Evolutionary conservation across 2,888 invertebrate genomes (phyloP).

Genomic region (Melanostoma scalare): DNA sequence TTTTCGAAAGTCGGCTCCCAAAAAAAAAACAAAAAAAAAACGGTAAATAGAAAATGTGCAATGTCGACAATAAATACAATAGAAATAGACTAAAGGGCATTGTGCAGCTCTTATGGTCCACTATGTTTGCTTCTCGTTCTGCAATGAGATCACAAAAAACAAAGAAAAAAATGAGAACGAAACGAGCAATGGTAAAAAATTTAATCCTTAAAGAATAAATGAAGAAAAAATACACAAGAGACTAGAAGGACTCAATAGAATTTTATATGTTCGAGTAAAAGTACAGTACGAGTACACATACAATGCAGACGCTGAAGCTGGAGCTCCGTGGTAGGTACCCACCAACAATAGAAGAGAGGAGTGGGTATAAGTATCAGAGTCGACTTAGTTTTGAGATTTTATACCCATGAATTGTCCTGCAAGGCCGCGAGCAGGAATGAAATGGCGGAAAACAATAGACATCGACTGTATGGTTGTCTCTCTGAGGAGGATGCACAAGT

Average conservation of each 20-base stretch:
- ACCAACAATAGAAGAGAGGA: too few species aligned
- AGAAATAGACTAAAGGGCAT: constrained; percentile 27
- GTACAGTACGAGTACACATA: not conserved
- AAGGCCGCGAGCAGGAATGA: not conserved
- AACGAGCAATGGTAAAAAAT: constrained; percentile 32
- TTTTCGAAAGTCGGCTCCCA: constrained; percentile 1
- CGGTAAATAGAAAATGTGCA: constrained; percentile 24
- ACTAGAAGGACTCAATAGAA: constrained; percentile 30
- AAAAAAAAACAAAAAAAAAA: constrained; percentile 20
- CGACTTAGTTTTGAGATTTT: constrained; percentile 47
- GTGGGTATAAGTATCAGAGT: constrained; percentile 22
- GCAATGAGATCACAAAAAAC: constrained; percentile 12
- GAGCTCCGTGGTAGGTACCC: constrained; percentile 9
- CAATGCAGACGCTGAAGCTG: constrained; percentile 26
- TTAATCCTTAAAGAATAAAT: constrained; percentile 28
- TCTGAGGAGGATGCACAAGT: constrained; percentile 10
- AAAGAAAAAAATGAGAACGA: not conserved
- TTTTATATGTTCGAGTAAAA: not conserved
- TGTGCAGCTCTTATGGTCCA: constrained; percentile 17
- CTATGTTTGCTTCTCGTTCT: constrained; percentile 6
- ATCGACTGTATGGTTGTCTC: constrained; percentile 19
- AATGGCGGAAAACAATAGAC: constrained; percentile 39
- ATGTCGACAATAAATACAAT: constrained; percentile 48
- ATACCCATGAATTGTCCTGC: constrained; percentile 27
- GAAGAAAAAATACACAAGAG: constrained; percentile 17